Evolutionary conservation across 2,797 vertebrate species (phyloP).

Genomic region (Pangasius larnaudii): DNA sequence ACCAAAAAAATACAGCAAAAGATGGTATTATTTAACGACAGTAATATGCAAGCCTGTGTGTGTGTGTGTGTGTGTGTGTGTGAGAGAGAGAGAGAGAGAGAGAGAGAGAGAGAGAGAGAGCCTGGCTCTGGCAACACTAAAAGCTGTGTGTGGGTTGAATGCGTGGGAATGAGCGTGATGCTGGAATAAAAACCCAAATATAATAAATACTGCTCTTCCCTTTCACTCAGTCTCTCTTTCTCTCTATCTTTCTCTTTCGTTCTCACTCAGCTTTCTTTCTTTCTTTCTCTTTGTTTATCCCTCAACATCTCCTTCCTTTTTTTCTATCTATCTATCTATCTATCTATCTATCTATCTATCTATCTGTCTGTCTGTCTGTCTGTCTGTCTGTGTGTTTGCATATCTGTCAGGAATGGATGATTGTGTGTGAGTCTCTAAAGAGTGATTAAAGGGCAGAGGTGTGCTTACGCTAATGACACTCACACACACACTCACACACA

Average conservation of each 20-base stretch:
- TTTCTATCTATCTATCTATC: background rate
- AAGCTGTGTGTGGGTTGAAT: conserved; percentile 78
- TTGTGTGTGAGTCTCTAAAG: background rate
- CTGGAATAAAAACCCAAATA: conserved; percentile 53
- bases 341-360: background rate
- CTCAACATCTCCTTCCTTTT: background rate
- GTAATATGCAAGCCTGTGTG: conserved; percentile 3
- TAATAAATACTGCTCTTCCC: conserved; percentile 36
- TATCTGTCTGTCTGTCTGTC: conserved; percentile 7
- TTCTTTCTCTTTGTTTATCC: background rate
- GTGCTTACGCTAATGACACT: background rate
- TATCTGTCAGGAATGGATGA: background rate
- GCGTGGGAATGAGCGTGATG: conserved; percentile 65
- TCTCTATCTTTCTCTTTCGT: background rate
- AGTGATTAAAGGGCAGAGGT: background rate
- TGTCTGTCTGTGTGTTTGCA: background rate
- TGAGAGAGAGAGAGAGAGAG: background rate
- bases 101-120: conserved; percentile 10
- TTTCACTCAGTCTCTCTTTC: background rate
- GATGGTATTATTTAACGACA: background rate
- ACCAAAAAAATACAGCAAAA: background rate
- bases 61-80: conserved; percentile 15
- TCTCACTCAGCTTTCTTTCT: background rate
- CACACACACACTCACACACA: background rate
- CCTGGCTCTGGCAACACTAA: conserved; percentile 48